A percentile compares a stretch with the other conserved stretches of the same genome.
These are phyloP conservation scores for Piezodorus guildinii DNA, from an alignment of 1,140 invertebrate species.

Conservation along the genomic window DNA sequence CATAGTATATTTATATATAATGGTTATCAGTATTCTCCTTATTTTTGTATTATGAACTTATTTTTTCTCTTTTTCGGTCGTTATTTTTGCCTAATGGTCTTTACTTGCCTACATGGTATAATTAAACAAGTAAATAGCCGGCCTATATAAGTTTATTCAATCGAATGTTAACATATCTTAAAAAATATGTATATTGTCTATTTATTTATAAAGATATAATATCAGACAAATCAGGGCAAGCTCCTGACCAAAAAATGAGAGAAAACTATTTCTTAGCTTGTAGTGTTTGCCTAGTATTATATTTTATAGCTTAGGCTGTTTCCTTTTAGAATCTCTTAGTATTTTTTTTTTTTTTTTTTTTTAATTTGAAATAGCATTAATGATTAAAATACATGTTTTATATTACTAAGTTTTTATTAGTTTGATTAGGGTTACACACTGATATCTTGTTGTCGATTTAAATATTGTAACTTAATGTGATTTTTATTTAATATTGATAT, in stretches of 20 bases:
- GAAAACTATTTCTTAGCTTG: constrained; percentile 9
- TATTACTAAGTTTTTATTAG: neutral
- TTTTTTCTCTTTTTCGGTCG: constrained; percentile 5
- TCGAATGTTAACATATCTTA: constrained; percentile 13
- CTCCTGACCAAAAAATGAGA: constrained; percentile 14
- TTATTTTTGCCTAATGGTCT: constrained; percentile 7
- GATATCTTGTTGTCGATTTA: constrained; percentile 3
- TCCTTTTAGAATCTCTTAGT: constrained; percentile 14
- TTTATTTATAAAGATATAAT: neutral
- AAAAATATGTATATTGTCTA: constrained; percentile 3
- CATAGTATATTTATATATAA: constrained; percentile 12
- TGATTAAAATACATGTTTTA: neutral
- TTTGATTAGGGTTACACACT: constrained; percentile 1
- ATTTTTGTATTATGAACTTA: constrained; percentile 5
- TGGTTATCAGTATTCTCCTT: constrained; percentile 14
- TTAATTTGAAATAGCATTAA: neutral
- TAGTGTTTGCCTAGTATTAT: constrained; percentile 16
- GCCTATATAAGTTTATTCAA: constrained; percentile 9
- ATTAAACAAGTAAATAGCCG: constrained; percentile 1
- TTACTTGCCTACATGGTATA: neutral
- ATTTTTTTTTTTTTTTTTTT: constrained; percentile 8
- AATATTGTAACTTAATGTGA: constrained; percentile 13
- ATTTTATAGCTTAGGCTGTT: constrained; percentile 12
- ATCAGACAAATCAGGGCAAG: neutral
- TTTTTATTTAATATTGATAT: constrained; percentile 4